Percentiles rank a stretch among this genome's conserved stretches.
These are phyloP conservation scores for Drosophila virilis DNA, from an alignment of 1,140 invertebrate genomes.

Conservation along the genomic window DNA sequence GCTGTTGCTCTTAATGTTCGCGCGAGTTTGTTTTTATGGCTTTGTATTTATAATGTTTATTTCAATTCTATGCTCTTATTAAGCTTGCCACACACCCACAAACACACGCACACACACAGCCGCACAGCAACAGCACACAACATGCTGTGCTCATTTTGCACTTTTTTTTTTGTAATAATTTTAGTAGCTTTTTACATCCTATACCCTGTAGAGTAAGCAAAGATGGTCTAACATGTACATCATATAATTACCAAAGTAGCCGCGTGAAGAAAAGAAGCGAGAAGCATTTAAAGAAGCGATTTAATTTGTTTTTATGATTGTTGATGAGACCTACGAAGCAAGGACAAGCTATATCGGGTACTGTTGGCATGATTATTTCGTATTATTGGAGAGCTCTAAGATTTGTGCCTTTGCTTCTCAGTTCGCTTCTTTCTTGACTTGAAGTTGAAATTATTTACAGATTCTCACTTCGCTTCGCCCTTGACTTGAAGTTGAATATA, in stretches of 20 bases:
- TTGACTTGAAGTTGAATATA: too few relatives aligned
- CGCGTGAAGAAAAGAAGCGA: too few relatives aligned
- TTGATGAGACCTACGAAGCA: too few relatives aligned
- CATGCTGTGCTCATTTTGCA: constrained; percentile 33
- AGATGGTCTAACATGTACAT: neutral
- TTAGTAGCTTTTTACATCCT: constrained; percentile 9
- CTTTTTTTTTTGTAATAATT: constrained; percentile 12
- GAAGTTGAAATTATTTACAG: too few relatives aligned
- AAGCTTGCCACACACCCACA: constrained; percentile 41
- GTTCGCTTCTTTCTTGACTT: neutral
- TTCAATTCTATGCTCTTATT: constrained; percentile 76
- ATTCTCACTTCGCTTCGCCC: too few relatives aligned
- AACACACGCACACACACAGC: constrained; percentile 14
- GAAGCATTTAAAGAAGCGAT: neutral
- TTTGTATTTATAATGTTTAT: constrained; percentile 82
- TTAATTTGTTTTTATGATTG: too few relatives aligned
- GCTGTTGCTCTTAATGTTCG: constrained; percentile 37
- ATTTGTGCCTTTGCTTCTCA: neutral
- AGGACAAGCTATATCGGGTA: too few relatives aligned
- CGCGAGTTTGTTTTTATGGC: constrained; percentile 67
- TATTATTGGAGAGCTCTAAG: neutral
- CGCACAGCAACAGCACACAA: neutral
- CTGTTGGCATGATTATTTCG: too few relatives aligned
- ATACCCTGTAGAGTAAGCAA: neutral
- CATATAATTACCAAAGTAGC: too few relatives aligned